Evolutionary conservation across 2,797 vertebrate genomes (phyloP).

Genomic region (Tiaroga cobitis): DNA sequence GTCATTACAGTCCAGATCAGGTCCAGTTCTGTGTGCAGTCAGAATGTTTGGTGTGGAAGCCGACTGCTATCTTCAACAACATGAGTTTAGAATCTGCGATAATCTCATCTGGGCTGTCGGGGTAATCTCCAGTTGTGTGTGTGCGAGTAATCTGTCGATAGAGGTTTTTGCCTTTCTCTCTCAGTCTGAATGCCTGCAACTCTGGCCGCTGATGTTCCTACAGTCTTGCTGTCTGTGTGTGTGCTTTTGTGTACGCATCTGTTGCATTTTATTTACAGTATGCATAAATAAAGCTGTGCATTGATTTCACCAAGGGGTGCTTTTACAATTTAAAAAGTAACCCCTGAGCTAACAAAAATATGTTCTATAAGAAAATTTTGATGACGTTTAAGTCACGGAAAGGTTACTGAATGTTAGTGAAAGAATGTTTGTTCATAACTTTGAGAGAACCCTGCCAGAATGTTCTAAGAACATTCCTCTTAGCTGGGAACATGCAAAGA

Average conservation of each 20-base stretch:
- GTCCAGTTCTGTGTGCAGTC: background rate
- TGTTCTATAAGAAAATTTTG: background rate
- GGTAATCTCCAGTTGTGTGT: slow-evolving; percentile 41
- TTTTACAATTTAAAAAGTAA: background rate
- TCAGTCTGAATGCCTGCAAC: slow-evolving; percentile 40
- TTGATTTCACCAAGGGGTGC: background rate
- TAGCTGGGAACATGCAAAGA: background rate
- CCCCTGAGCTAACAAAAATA: background rate
- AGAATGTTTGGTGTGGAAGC: background rate
- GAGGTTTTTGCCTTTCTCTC: slow-evolving; percentile 37
- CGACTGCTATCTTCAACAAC: slow-evolving; percentile 36
- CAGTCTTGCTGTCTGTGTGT: slow-evolving; percentile 13
- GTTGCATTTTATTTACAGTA: slow-evolving; percentile 15
- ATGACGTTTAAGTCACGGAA: background rate
- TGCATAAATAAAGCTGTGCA: background rate
- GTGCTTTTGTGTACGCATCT: slow-evolving; percentile 16
- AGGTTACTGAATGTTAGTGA: background rate
- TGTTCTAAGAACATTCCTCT: background rate
- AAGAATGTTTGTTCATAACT: background rate
- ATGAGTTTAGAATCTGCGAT: slow-evolving; percentile 35
- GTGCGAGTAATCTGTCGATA: slow-evolving; percentile 41
- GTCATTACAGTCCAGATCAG: background rate
- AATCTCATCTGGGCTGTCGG: slow-evolving; percentile 31
- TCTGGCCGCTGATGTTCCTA: slow-evolving; percentile 12
- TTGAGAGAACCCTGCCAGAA: background rate